A percentile compares a stretch with the other conserved stretches of the same genome.
phyloP scores from a whole-genome alignment of 2,888 invertebrate species.

The Myopa testacea region DNA sequence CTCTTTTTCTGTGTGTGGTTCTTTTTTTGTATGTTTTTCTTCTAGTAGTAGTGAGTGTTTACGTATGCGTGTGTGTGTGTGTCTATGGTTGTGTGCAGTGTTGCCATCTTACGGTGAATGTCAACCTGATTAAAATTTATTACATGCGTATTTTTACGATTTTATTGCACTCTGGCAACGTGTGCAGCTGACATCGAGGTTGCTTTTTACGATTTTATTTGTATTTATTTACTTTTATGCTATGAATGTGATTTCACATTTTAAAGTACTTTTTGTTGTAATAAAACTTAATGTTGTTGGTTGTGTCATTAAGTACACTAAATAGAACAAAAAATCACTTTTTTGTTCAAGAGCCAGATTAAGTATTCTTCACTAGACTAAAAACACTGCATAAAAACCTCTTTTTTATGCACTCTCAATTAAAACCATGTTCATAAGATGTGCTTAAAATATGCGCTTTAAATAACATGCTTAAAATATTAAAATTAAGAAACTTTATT shows the following conservation, averaged over 20 bases:
- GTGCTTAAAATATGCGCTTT: background rate
- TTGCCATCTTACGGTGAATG: slow-evolving; percentile 15
- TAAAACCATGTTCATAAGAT: too few relatives aligned
- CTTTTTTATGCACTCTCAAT: too few relatives aligned
- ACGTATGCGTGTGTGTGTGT: background rate
- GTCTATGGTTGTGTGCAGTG: background rate
- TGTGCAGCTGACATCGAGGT: slow-evolving; percentile 7
- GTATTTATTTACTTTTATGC: too few relatives aligned
- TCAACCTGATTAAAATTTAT: slow-evolving; percentile 35
- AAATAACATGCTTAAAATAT: background rate
- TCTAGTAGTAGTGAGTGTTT: background rate
- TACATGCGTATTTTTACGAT: slow-evolving; percentile 4
- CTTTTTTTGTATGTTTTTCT: slow-evolving; percentile 2
- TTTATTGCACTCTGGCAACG: slow-evolving; percentile 21
- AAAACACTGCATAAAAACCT: too few relatives aligned
- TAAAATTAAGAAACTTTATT: background rate
- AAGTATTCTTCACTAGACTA: too few relatives aligned
- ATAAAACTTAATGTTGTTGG: too few relatives aligned
- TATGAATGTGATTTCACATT: too few relatives aligned
- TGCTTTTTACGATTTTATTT: background rate
- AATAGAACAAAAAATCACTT: too few relatives aligned
- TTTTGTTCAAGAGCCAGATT: too few relatives aligned
- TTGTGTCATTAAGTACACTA: too few relatives aligned
- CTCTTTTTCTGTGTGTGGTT: background rate
- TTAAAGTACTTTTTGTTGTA: too few relatives aligned